Evolutionary conservation across 2,113 vertebrate genomes (phyloP).

Genomic region (Rhizomys pruinosus): DNA sequence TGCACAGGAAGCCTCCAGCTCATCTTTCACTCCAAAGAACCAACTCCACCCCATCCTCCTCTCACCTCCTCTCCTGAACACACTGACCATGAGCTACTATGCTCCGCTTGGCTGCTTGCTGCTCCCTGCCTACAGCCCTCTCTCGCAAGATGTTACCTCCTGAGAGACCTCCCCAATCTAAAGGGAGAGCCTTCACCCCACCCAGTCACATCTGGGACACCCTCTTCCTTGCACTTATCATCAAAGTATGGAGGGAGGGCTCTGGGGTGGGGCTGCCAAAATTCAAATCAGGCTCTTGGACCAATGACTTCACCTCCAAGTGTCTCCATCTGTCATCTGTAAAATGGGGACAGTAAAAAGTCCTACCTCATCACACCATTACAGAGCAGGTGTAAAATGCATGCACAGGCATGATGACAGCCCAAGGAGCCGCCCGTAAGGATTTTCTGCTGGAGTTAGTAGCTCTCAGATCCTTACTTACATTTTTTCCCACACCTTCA

Average conservation of each 20-base stretch:
- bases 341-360: not conserved
- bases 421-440: not conserved
- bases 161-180: not conserved
- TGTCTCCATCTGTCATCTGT: not conserved
- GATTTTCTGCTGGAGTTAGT: not conserved
- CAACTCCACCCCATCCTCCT: not conserved
- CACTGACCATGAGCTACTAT: not conserved
- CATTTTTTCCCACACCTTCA: not conserved
- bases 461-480: not conserved
- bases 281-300: not conserved
- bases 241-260: not conserved
- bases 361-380: not conserved
- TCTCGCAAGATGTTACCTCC: not conserved
- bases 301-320: not conserved
- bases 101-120: not conserved
- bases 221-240: conserved; percentile 1
- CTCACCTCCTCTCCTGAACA: not conserved
- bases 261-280: not conserved
- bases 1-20: too few species aligned
- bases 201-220: not conserved
- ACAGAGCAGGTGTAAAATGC: not conserved
- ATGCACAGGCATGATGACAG: not conserved
- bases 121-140: not conserved
- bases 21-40: too few species aligned
- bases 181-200: not conserved